Base-by-base conservation (phyloP, 2,797 vertebrate species). In the Threskiornis aethiopicus region DNA sequence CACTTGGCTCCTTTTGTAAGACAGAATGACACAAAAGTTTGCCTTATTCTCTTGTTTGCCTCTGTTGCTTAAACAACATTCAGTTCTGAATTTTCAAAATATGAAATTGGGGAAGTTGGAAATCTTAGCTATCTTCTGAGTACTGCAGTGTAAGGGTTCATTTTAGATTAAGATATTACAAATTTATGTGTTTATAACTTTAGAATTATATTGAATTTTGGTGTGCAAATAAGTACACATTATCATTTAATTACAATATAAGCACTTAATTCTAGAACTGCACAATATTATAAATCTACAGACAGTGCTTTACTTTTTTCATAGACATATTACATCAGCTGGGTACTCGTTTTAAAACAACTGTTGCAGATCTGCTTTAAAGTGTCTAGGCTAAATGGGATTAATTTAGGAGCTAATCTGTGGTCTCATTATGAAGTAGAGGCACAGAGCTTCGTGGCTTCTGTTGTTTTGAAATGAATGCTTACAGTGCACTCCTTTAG, bases 11-110 rank as follows among this genome's bases (percentile, higher is more conserved):
- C 33, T 72, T n/a, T 55, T n/a, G 10, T 42, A 84, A 67, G 9
- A 51, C 0, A 15, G 1, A 79, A 14, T 17, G 15, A 82, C 2
- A 4, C n/a, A 33, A 29, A 83, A 39, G 64, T 90, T 86, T 92
- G 44, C 55, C 67, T 84, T 64, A 37, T 51, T 35, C 64, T 76
- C 25, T 84, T 79, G n/a, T 21, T 92, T 52, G 33, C 69, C 39
- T 2, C 5, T 78, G 72, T 81, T 94, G 19, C 41, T 82, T 92
- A 92, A 91, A 41, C 31, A 51, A 58, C 83, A 92, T 83, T 80
- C 44, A 78, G 41, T 61, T 94, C 35, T 69, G 28, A 20, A 37
- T 87, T 93, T 97, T 84, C 37, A 49, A 93, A 96, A 92, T n/a
- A 82, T 7, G 62, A 86, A 37, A 93, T 6, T 71, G 35, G 46